Evolutionary conservation across 1,140 invertebrate species (phyloP), one percentile per base, ranked within the genome.

Genomic region (Doryteuthis pealeii): DNA sequence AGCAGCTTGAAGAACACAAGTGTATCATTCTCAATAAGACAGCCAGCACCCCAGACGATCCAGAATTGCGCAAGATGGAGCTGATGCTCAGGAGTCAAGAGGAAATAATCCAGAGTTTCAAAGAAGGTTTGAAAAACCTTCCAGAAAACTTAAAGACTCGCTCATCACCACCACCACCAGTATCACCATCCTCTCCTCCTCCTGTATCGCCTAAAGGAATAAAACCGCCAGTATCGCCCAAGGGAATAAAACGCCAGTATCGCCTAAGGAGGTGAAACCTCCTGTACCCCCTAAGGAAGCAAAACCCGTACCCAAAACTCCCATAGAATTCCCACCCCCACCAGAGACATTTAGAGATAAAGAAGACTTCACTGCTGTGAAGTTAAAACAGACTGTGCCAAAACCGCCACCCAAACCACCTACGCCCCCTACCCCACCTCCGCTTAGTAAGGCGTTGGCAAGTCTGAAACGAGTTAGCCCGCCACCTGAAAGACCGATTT

Each of bases 1-100:
- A 62, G 26, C 54, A 62, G 18, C 54, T 62, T 22, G 54, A 62
- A 62, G 54, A 62, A 1, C 54, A 62, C 54, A 62, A 62, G 54
- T 14, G 22, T 22, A n/a, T 28, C 26, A 62, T 62, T n/a, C 26
- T 62, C 18, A 62, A 62, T 18, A 62, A 62, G 18, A 28, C 22
- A 6, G 18, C 54, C 12, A 62, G 26, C 26, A 28, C 26, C 18
- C 18, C 18, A 15, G 54, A 62, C 6, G 54, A 62, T 18, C 54
- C 54, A n/a, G 22, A n/a, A n/a, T 22, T 28, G 26, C 22, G 26
- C 54, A 62, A 62, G 26, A 62, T 62, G 54, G 54, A 22, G 6
- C 54, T n/a, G 54, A 62, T 62, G 54, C 54, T 62, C 6, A 62
- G 26, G 26, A 62, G 54, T 28, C 54, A 62, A 22, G 54, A 62